phyloP scores from a whole-genome alignment of 2,888 invertebrate species.

The Microplitis manilae region DNA sequence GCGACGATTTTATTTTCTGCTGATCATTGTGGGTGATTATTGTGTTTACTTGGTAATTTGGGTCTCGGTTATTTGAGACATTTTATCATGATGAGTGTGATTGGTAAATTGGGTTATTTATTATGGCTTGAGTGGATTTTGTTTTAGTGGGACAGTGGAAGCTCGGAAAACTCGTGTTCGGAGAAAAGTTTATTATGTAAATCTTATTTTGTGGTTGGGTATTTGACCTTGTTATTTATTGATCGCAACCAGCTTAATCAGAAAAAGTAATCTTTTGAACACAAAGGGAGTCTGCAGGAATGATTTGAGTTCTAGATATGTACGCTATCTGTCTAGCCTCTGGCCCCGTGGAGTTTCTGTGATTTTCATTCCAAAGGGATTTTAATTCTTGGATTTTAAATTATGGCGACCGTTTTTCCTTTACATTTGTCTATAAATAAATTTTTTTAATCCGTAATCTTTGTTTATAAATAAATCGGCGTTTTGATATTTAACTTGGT shows the following conservation, averaged over 20 bases:
- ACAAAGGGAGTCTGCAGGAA: not conserved
- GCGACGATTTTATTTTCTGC: not conserved
- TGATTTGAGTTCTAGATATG: not conserved
- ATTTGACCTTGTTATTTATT: not conserved
- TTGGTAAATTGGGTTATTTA: not conserved
- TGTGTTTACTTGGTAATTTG: not conserved
- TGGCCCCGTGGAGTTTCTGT: not conserved
- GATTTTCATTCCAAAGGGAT: not conserved
- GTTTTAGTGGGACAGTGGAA: not conserved
- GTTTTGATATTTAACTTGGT: not conserved
- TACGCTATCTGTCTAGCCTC: not conserved
- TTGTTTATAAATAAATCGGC: not conserved
- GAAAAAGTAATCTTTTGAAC: not conserved
- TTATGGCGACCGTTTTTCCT: not conserved
- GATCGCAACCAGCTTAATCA: not conserved
- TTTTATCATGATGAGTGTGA: not conserved
- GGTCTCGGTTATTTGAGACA: not conserved
- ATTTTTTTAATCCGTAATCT: no score
- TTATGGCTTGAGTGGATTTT: not conserved
- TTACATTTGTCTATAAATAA: not conserved
- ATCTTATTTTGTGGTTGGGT: not conserved
- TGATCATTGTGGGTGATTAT: not conserved
- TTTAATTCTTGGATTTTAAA: not conserved
- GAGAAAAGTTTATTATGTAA: not conserved
- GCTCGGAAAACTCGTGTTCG: not conserved